phyloP scores from a whole-genome alignment of 1,140 invertebrate genomes.

The Eupeodes corollae region DNA sequence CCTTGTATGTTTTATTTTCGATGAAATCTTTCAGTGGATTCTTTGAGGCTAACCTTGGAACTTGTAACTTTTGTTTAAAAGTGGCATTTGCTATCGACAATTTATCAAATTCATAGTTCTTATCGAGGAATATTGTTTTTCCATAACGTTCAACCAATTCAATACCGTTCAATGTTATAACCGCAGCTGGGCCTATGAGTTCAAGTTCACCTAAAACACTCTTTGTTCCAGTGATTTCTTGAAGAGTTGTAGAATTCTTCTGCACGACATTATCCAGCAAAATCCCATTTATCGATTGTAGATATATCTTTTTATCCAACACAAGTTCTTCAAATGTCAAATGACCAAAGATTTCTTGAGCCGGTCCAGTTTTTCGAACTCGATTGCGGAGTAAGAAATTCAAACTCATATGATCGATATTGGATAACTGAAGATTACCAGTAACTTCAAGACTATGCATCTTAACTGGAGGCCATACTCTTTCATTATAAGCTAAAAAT shows the following conservation, averaged over 20 bases:
- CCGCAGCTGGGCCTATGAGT: constrained; percentile 17
- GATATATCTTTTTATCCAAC: constrained; percentile 9
- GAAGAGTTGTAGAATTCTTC: constrained; percentile 12
- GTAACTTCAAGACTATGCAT: constrained; percentile 9
- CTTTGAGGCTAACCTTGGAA: no score
- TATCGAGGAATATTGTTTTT: constrained; percentile 19
- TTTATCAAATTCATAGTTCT: constrained; percentile 26
- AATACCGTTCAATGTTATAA: constrained; percentile 19
- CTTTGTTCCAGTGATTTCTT: constrained; percentile 18
- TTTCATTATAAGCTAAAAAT: neutral
- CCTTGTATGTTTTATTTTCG: no score
- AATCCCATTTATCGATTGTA: constrained; percentile 23
- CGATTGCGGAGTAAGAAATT: constrained; percentile 22
- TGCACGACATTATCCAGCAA: constrained; percentile 16
- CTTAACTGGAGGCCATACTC: constrained; percentile 10
- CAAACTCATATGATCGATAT: constrained; percentile 21
- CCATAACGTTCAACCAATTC: constrained; percentile 24
- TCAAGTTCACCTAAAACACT: constrained; percentile 13
- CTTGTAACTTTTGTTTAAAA: constrained; percentile 15
- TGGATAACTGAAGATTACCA: constrained; percentile 8
- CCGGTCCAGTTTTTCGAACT: constrained; percentile 11
- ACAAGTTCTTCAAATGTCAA: constrained; percentile 22
- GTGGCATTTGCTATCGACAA: constrained; percentile 16
- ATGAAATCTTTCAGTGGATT: no score
- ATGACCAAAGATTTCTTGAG: constrained; percentile 20